Conservation (phyloP, 1,140 invertebrate species). For the Choristoneura fumiferana region DNA sequence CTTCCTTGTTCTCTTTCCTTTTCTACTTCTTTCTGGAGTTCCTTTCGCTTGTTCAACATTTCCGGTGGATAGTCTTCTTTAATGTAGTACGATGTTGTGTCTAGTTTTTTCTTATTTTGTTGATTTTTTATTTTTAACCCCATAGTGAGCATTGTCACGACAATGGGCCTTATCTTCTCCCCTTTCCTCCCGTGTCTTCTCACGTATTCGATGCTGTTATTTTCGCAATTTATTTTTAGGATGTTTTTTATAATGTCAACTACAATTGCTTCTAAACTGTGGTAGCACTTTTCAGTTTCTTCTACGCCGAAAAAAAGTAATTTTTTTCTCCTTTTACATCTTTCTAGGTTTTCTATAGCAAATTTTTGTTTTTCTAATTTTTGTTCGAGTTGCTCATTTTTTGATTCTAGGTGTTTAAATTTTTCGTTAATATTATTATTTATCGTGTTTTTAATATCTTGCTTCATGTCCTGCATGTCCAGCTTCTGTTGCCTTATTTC, state of each 20-base stretch:
- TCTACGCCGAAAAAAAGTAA: no score
- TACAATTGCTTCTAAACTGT: no score
- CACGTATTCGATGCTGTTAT: no score
- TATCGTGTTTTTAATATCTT: neutral
- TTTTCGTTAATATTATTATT: neutral
- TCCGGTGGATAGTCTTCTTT: conserved; percentile 37
- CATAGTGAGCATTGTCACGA: conserved; percentile 29
- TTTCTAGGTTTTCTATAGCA: no score
- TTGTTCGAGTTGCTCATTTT: no score
- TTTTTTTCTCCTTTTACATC: no score
- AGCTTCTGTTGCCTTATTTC: neutral
- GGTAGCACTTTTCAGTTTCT: no score
- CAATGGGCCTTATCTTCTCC: neutral
- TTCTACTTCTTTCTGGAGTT: conserved; percentile 27
- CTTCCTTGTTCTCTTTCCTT: conserved; percentile 27
- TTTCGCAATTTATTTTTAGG: no score
- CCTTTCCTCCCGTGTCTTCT: neutral
- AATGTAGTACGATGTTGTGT: conserved; percentile 29
- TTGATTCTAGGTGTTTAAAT: neutral
- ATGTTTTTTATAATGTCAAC: no score
- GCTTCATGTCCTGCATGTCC: neutral
- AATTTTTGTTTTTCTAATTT: no score
- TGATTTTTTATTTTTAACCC: conserved; percentile 35
- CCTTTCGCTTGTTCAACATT: conserved; percentile 32
- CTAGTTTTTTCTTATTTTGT: conserved; percentile 36